Evolutionary conservation across 2,113 vertebrate species (phyloP), one percentile per base, ranked within the genome.

Genomic region (Mohoua ochrocephala): DNA sequence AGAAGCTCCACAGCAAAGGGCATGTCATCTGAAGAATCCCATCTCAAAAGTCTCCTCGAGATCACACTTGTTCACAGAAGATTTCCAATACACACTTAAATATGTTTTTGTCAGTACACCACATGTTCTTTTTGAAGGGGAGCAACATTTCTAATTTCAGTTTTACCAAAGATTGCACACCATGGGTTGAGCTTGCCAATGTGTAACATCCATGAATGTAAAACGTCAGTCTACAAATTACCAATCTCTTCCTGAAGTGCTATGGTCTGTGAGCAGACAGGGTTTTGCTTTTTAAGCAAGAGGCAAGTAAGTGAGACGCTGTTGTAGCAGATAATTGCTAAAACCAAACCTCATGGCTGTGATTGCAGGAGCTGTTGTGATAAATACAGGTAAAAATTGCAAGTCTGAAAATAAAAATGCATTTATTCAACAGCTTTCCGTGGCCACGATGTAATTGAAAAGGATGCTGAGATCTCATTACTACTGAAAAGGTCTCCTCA

Each of bases 351-450:
- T 91, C 76, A 59, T 54, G 61, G 65, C 53, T 92, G 49, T 60
- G 86, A 92, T 91, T 93, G 68, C 76, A 87, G 80, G 65, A 92
- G 69, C 69, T 91, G 86, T 93, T 94, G 83, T 84, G 91, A 95
- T 94, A 95, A 95, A 93, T 91, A 91, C 86, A 93, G 88, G 80
- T 96, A 94, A 96, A 96, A 96, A 79, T n/a, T 71, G 53, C 7
- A 28, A 89, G 60, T 41, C 69, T 87, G 93, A 93, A 94, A 94
- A 91, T 86, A 95, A 95, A 92, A 95, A 93, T 90, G 44, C 78
- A 93, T 96, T 96, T 93, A 92, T 95, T 94, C 88, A 95, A 94
- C 49, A 84, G 79, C 80, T 93, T 97, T 93, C 73, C 31, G 31
- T 81, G 49, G 49, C 41, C 77, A 79, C 17, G 0, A 28, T 68